Evolutionary conservation across 2,888 invertebrate genomes (phyloP).

Genomic region (Fragum sueziense): DNA sequence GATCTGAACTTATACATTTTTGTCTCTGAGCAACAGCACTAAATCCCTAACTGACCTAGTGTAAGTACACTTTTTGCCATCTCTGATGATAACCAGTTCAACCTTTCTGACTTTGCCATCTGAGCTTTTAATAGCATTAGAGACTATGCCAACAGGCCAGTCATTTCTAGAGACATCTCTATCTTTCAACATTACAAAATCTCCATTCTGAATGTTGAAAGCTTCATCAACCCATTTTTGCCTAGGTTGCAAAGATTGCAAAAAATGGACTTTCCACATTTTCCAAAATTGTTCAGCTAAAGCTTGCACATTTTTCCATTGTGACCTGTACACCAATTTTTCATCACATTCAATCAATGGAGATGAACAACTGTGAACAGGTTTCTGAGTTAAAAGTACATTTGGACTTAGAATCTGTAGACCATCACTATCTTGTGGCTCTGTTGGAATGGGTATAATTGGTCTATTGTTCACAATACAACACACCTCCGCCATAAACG

Average conservation of each 20-base stretch:
- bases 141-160: too few species aligned
- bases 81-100: too few species aligned
- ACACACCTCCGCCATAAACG: slow-evolving; percentile 50
- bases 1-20: too few species aligned
- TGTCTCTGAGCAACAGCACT: too few species aligned
- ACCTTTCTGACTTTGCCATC: too few species aligned
- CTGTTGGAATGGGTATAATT: slow-evolving; percentile 24
- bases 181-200: slow-evolving; percentile 48
- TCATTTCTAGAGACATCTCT: slow-evolving; percentile 28
- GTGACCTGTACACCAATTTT: too few species aligned
- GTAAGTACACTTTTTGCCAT: too few species aligned
- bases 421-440: too few species aligned
- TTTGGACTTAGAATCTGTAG: slow-evolving; percentile 24
- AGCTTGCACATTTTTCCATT: slow-evolving; percentile 49
- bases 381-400: slow-evolving; percentile 28
- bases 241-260: slow-evolving; percentile 40
- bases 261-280: slow-evolving; percentile 41
- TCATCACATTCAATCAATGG: too few species aligned
- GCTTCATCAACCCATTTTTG: slow-evolving; percentile 39
- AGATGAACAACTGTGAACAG: not conserved
- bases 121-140: too few species aligned
- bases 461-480: slow-evolving; percentile 50
- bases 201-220: slow-evolving; percentile 42
- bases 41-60: too few species aligned
- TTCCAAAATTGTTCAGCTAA: slow-evolving; percentile 53